Conservation (phyloP, 1,140 invertebrate species). For the Atta colombica region DNA sequence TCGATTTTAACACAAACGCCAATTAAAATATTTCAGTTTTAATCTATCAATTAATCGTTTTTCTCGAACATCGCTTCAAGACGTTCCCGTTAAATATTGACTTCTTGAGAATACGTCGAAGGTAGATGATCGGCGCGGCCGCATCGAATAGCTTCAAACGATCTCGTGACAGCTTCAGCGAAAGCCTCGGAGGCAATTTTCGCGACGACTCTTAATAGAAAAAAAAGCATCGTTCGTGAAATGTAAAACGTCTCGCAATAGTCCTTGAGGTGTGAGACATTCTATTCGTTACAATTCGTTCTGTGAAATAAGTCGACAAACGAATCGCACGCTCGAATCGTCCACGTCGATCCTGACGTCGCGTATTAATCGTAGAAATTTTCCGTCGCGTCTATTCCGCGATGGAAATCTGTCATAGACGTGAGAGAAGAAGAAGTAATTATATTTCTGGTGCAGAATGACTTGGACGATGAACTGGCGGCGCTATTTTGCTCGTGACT, state of each 20-base stretch:
- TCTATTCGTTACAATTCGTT: constrained; percentile 36
- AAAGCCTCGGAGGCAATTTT: constrained; percentile 38
- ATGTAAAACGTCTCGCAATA: neutral
- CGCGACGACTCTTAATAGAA: neutral
- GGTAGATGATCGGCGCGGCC: constrained; percentile 25
- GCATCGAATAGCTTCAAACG: constrained; percentile 24
- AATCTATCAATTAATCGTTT: constrained; percentile 26
- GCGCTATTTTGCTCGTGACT: constrained; percentile 55
- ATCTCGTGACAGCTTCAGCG: constrained; percentile 36
- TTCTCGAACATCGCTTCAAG: constrained; percentile 30
- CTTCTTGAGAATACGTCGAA: constrained; percentile 19
- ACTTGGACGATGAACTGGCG: constrained; percentile 59
- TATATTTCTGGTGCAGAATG: constrained; percentile 59
- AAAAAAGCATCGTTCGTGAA: constrained; percentile 3
- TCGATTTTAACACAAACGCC: constrained; percentile 56
- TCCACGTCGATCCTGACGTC: constrained; percentile 30
- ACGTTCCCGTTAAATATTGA: constrained; percentile 34
- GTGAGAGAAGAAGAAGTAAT: constrained; percentile 58
- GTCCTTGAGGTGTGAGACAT: neutral
- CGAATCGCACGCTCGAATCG: constrained; percentile 23
- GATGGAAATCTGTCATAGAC: constrained; percentile 43
- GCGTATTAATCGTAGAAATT: constrained; percentile 54
- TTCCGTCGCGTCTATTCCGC: constrained; percentile 41
- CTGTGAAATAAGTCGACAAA: constrained; percentile 31
- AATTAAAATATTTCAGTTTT: constrained; percentile 47